Conservation (phyloP, 1,140 invertebrate genomes). For the Apis laboriosa region DNA sequence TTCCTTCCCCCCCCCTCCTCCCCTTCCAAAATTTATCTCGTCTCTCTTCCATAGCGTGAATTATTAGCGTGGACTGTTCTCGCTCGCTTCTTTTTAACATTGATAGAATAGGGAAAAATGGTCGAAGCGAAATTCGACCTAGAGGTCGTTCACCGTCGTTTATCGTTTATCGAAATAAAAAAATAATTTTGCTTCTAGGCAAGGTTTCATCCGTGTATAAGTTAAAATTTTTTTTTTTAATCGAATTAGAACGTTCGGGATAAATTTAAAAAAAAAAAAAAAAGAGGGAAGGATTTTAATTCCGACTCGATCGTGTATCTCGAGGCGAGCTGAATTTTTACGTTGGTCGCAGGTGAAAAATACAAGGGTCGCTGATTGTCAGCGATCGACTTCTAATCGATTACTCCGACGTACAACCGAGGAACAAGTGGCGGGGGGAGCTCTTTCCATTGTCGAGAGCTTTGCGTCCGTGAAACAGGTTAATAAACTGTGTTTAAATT, state of each 20-base stretch:
- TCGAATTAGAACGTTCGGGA: not conserved
- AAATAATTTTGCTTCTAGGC: too few relatives aligned
- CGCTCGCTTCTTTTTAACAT: too few relatives aligned
- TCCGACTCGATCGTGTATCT: too few relatives aligned
- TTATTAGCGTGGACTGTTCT: too few relatives aligned
- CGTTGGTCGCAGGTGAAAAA: not conserved
- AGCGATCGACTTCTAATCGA: conserved; percentile 19
- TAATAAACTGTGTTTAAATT: conserved; percentile 50
- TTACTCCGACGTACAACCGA: not conserved
- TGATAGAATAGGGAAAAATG: not conserved
- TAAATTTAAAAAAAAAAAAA: not conserved
- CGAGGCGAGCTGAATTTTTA: not conserved
- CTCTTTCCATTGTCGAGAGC: conserved; percentile 12
- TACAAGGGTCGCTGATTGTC: conserved; percentile 8
- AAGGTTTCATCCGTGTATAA: too few relatives aligned
- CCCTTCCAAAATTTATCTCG: too few relatives aligned
- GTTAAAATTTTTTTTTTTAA: too few relatives aligned
- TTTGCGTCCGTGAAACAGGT: conserved; percentile 5
- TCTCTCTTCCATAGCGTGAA: not conserved
- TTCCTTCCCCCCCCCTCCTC: not conserved
- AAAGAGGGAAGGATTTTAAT: not conserved
- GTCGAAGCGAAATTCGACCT: too few relatives aligned
- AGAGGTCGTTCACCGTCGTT: too few relatives aligned
- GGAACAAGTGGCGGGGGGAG: not conserved
- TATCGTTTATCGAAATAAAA: too few relatives aligned